A percentile compares a stretch with the other conserved stretches of the same genome.
phyloP scores from a whole-genome alignment of 2,888 invertebrate species.

The Sphinx pinastri region DNA sequence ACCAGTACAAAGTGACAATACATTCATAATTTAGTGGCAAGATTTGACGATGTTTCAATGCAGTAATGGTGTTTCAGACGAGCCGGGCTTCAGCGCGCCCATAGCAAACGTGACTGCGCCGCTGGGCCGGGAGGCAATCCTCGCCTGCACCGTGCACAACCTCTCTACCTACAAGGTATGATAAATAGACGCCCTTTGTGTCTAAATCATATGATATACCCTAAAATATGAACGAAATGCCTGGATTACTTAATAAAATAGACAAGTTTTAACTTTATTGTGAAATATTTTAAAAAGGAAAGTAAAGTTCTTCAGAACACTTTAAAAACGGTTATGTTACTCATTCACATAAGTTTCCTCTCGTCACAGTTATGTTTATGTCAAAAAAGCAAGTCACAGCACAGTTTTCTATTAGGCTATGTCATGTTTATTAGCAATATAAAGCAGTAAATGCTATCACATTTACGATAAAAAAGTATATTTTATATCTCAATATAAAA shows the following conservation, averaged over 20 bases:
- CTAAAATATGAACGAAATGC: too few species aligned
- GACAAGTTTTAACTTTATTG: too few species aligned
- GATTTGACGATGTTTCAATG: slow-evolving; percentile 4
- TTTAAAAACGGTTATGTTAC: too few species aligned
- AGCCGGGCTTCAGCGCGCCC: slow-evolving; percentile 92
- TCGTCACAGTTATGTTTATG: too few species aligned
- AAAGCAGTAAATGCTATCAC: not conserved
- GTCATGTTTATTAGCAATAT: not conserved
- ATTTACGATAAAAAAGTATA: not conserved
- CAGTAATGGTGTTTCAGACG: slow-evolving; percentile 79
- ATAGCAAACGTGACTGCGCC: slow-evolving; percentile 93
- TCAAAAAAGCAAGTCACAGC: too few species aligned
- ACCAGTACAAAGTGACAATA: too few species aligned
- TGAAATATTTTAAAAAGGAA: too few species aligned
- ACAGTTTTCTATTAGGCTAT: too few species aligned
- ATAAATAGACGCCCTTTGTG: slow-evolving; percentile 26
- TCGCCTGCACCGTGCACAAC: slow-evolving; percentile 92
- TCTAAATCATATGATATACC: not conserved
- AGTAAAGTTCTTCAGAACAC: too few species aligned
- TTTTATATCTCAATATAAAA: slow-evolving; percentile 13
- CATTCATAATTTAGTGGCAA: too few species aligned
- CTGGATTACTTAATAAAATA: too few species aligned
- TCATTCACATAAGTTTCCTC: too few species aligned
- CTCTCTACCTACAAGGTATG: slow-evolving; percentile 92
- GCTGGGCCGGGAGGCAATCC: slow-evolving; percentile 92